Base-by-base conservation (phyloP, 2,888 invertebrate species). In the Euzophera pinguis region DNA sequence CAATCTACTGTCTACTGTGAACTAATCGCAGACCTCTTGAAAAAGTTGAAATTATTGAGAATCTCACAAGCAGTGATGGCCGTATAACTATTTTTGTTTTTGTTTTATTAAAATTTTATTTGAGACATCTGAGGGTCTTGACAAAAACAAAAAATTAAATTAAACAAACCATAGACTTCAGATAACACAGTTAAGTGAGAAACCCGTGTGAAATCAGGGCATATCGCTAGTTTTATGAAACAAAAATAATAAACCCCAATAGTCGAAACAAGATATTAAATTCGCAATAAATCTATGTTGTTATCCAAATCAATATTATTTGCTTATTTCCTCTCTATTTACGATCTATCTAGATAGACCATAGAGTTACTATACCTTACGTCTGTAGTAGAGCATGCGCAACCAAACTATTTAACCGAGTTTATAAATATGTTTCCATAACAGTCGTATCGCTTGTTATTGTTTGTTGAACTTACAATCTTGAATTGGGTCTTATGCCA, bases 201-300 rank as follows among this genome's bases (percentile, higher is more conserved):
- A 6, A 10, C 10, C 32, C 32, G 10, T 32, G 32, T 13, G 39
- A 12, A 39, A 12, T 16, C 6, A 16, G 14, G 16, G 16, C 14
- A 7, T 16, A 8, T 39, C 13, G 12, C 6, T 41, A 41, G 10
- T 45, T 32, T 45, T 7, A 32, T 32, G 7, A 32, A 14, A 39
- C 14, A 39, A 34, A 45, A 45, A 32, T 34, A 32, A 32, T 45
- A 45, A 45, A 45, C 45, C 32, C 13, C 7, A 14, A 45, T 29
- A n/a, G 29, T 8, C 45, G 45, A 45, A 45, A 32, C 32, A 34
- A 51, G 53, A 57, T 55, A 50, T 56, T 54, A 68, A 72, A 73
- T 65, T 52, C 61, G 70, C 60, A 60, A 65, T 79, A 78, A 80
- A 77, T 63, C 62, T 56, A 53, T 29, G 32, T 29, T 12, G 45